Evolutionary conservation across 2,888 invertebrate species (phyloP).

Genomic region (Himalopsyche kuldschensis): DNA sequence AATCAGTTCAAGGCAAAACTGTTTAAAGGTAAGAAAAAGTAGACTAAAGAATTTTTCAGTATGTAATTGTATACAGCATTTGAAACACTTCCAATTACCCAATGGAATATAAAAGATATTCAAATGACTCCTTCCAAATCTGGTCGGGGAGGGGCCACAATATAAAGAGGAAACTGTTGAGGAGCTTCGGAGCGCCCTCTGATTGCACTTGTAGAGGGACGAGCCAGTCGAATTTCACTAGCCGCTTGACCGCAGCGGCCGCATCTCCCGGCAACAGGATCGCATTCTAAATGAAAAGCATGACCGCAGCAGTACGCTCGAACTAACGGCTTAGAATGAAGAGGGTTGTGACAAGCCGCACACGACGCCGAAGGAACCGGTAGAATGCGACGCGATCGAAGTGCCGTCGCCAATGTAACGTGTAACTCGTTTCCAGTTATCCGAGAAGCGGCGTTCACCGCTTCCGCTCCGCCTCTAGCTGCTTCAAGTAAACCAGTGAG

Average conservation of each 20-base stretch:
- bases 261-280: conserved; percentile 43
- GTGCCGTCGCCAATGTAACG: conserved; percentile 43
- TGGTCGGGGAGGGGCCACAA: conserved; percentile 52
- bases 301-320: conserved; percentile 41
- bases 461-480: conserved; percentile 33
- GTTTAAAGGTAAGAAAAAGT: no score
- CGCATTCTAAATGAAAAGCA: conserved; percentile 51
- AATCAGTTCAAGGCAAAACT: no score
- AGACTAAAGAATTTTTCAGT: no score
- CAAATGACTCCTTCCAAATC: conserved; percentile 52
- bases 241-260: conserved; percentile 45
- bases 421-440: conserved; percentile 38
- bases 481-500: conserved; percentile 33
- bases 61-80: no score
- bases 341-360: conserved; percentile 31
- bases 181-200: conserved; percentile 42
- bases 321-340: conserved; percentile 39
- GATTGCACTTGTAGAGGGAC: conserved; percentile 42
- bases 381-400: conserved; percentile 29
- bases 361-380: conserved; percentile 27
- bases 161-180: conserved; percentile 42
- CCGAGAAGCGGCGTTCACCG: conserved; percentile 40
- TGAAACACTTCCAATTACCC: no score
- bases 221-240: conserved; percentile 31
- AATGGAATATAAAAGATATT: background rate